phyloP scores from a whole-genome alignment of 1,140 invertebrate species.

The Branchinecta lynchi region DNA sequence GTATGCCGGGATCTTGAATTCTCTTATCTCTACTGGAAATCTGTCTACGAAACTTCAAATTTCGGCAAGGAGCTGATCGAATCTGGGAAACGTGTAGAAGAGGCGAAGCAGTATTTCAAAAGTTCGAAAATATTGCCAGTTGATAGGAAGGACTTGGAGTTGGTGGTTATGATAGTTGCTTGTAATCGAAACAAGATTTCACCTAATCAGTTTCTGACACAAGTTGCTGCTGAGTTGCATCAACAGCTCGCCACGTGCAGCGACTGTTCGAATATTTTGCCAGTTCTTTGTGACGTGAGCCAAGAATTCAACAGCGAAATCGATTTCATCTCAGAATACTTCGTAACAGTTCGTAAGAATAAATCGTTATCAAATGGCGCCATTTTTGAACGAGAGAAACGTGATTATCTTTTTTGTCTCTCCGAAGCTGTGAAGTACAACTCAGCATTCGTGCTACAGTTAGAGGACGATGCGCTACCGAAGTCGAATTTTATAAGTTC shows the following conservation, averaged over 20 bases:
- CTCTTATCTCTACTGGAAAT: background rate
- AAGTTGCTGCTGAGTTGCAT: background rate
- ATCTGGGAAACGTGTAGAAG: background rate
- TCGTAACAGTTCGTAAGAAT: background rate
- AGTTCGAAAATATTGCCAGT: background rate
- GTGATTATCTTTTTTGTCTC: constrained; percentile 13
- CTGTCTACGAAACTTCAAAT: background rate
- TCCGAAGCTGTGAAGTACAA: constrained; percentile 8
- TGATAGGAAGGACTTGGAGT: background rate
- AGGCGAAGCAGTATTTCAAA: background rate
- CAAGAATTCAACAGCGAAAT: background rate
- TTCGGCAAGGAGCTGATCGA: background rate
- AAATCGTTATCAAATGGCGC: background rate
- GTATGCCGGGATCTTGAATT: background rate
- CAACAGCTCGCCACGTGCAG: background rate
- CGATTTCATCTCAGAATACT: background rate
- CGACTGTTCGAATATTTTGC: background rate
- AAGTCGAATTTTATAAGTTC: background rate
- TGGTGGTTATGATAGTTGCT: background rate
- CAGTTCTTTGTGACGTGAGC: background rate
- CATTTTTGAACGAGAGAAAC: constrained; percentile 13
- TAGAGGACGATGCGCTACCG: constrained; percentile 15
- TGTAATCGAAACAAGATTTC: background rate
- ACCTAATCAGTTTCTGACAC: background rate
- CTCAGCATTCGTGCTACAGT: background rate